Base-by-base conservation (phyloP, 2,797 vertebrate species). In the Phoxinus dragarum region DNA sequence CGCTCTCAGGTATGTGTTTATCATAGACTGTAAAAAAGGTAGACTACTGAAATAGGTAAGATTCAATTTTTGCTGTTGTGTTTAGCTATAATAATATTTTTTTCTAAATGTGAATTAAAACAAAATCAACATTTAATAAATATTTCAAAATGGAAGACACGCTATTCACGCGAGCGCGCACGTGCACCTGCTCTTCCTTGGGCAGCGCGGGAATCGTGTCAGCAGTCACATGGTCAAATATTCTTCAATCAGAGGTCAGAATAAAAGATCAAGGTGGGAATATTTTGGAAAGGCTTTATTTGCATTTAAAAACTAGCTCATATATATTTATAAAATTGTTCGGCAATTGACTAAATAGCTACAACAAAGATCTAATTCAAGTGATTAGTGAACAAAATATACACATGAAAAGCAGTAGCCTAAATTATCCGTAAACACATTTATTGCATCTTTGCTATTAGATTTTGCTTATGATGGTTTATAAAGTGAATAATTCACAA, bases 161-260 rank as follows among this genome's bases (percentile, higher is more conserved):
- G 67, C 12, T 64, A 17, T 49, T 82, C 4, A 16, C n/a, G 49
- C 1, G 36, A 78, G 5, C 66, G 19, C 40, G 75, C 75, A 78
- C 66, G 75, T 69, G 84, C 54, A 64, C 52, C 68, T 80, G 68
- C 36, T 71, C 17, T 38, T 34, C 14, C 5, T 47, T 23, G 12
- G 6, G 9, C 40, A 31, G 67, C 40, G 67, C 83, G 76, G 40
- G 42, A 85, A 85, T 27, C 10, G 6, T 16, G 66, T 38, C 27
- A 49, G 27, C 5, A 19, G 77, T 85, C 84, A 85, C 84, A 8
- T 85, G 84, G 10, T 80, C 23, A 73, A 16, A 72, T 38, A 36
- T 64, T 80, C 52, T 44, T 44, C 31, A 64, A 36, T 68, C n/a
- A 56, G 31, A 34, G 11, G 21, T 31, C 47, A n/a, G 49, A 38